Conservation (phyloP, 2,797 vertebrate species). For the Sebastes goodei region DNA sequence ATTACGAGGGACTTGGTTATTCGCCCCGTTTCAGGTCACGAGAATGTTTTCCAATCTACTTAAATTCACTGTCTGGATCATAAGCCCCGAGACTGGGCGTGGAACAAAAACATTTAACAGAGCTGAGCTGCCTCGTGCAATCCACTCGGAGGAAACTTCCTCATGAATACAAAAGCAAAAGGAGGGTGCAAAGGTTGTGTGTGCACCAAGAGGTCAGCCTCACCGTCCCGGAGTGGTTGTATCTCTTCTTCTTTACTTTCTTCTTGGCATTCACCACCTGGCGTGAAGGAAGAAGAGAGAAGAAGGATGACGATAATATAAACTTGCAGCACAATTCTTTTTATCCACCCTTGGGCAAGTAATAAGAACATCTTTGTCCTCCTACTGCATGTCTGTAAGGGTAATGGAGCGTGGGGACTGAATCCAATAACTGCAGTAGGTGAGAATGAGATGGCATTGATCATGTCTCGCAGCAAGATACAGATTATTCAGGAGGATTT, state of each 20-base stretch:
- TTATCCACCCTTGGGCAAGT: conserved; percentile 57
- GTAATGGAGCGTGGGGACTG: conserved; percentile 66
- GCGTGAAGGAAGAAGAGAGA: conserved; percentile 44
- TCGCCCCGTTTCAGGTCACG: conserved; percentile 4
- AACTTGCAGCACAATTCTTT: conserved; percentile 58
- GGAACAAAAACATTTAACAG: conserved; percentile 33
- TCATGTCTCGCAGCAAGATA: conserved; percentile 55
- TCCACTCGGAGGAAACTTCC: conserved; percentile 30
- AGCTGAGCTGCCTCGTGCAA: conserved; percentile 25
- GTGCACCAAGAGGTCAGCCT: conserved; percentile 17
- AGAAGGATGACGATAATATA: conserved; percentile 45
- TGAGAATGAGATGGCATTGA: conserved; percentile 73
- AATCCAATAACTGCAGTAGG: conserved; percentile 72
- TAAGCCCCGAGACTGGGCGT: background rate
- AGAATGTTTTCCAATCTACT: conserved; percentile 42
- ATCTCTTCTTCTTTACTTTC: conserved; percentile 97
- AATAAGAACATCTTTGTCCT: conserved; percentile 73
- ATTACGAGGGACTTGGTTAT: conserved; percentile 12
- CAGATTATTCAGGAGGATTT: conserved; percentile 50
- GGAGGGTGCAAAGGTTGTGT: background rate
- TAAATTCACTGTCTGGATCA: conserved; percentile 29
- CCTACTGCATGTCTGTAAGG: conserved; percentile 52
- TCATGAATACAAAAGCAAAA: conserved; percentile 26
- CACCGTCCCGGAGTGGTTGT: conserved; percentile 94
- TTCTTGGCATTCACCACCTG: conserved; percentile 96